Conservation (phyloP, 92 coral and sea anemone genomes). For the Scolanthus callimorphus region DNA sequence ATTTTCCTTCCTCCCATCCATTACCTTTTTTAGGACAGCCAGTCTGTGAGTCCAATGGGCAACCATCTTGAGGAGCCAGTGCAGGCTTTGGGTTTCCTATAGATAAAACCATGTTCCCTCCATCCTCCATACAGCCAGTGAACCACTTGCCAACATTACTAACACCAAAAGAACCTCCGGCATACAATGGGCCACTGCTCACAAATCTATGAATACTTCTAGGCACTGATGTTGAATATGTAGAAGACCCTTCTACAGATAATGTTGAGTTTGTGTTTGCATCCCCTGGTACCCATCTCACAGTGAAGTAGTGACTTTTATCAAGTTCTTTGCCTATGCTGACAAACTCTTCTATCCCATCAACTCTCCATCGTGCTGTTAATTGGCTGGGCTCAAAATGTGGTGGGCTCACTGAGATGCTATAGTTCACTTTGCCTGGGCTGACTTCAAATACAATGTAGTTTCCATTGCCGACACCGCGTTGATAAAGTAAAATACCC, state of each 20-base stretch:
- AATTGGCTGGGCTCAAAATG: slow-evolving; percentile 50
- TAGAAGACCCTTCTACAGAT: slow-evolving; percentile 25
- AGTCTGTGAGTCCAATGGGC: slow-evolving; percentile 38
- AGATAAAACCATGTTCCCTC: slow-evolving; percentile 32
- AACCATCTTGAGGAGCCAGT: slow-evolving; percentile 15
- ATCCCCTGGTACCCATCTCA: slow-evolving; percentile 51
- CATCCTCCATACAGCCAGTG: slow-evolving; percentile 74
- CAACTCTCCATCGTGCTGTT: slow-evolving; percentile 41
- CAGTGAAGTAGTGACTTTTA: slow-evolving; percentile 46
- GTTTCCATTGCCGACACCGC: slow-evolving; percentile 26
- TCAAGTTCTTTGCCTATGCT: slow-evolving; percentile 55
- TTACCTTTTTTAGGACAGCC: no score
- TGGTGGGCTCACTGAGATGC: slow-evolving; percentile 12
- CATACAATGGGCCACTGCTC: slow-evolving; percentile 40
- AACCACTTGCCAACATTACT: slow-evolving; percentile 33
- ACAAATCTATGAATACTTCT: slow-evolving; percentile 31
- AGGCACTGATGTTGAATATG: slow-evolving; percentile 29
- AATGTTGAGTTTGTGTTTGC: slow-evolving; percentile 39
- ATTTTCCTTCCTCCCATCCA: no score
- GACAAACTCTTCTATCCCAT: slow-evolving; percentile 23
- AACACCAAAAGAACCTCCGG: slow-evolving; percentile 14
- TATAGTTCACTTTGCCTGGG: slow-evolving; percentile 43
- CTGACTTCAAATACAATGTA: slow-evolving; percentile 48
- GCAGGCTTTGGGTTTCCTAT: not conserved
- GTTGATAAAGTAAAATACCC: slow-evolving; percentile 57